Evolutionary conservation across 2,113 vertebrate species (phyloP).

Genomic region (Prietella phreatophila): DNA sequence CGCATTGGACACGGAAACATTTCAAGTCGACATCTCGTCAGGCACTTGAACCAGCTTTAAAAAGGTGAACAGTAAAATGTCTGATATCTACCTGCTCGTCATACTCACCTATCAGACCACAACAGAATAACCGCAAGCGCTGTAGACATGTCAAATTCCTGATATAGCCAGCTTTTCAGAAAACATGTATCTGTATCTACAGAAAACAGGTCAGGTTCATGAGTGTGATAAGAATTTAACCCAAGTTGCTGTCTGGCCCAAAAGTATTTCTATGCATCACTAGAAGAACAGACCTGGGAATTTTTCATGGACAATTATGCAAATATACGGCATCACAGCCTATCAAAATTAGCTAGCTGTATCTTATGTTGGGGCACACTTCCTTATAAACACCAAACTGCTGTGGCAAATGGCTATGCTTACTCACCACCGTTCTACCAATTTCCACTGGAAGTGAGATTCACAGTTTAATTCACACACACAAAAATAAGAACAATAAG

Average conservation of each 20-base stretch:
- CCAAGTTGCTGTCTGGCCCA: not conserved
- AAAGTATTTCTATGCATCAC: not conserved
- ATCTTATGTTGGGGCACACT: not conserved
- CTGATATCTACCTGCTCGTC: not conserved
- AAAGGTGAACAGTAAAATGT: not conserved
- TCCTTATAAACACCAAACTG: not conserved
- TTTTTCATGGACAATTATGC: not conserved
- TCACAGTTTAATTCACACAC: not conserved
- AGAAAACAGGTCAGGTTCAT: not conserved
- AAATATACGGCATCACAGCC: not conserved
- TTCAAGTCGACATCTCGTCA: conserved; percentile 9
- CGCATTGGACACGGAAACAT: not conserved
- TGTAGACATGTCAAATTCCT: not conserved
- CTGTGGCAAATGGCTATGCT: not conserved
- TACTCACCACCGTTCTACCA: not conserved
- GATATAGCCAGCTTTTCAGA: not conserved
- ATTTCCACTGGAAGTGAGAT: not conserved
- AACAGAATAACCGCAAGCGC: not conserved
- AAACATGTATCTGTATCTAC: not conserved
- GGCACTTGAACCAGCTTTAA: conserved; percentile 16
- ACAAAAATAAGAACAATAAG: not conserved
- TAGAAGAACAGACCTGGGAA: not conserved
- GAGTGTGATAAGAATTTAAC: not conserved
- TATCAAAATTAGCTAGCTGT: not conserved
- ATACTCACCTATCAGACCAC: not conserved